Base-by-base conservation (phyloP, 1,140 invertebrate genomes). In the Linepithema humile region DNA sequence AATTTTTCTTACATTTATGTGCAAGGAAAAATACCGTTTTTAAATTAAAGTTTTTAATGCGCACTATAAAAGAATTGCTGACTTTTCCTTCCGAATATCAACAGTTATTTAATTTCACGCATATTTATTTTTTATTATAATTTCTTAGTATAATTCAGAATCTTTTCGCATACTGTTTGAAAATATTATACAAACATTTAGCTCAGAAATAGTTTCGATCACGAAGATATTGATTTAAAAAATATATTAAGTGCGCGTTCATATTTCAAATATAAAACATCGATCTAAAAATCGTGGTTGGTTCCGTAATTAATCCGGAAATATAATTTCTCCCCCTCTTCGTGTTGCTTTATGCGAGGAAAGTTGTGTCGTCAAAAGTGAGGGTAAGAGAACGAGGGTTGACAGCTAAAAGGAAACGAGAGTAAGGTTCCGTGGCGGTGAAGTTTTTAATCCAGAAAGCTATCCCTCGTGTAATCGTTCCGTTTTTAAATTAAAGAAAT, bases 401-500 rank as follows among this genome's bases (percentile, higher is more conserved):
- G 82, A 29, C 17, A 82, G 72, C 70, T 86, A 82, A 84, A 86
- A 78, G 50, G 64, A 75, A 82, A 15, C 55, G n/a, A 29, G 29
- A 59, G 17, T 85, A 69, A 43, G 74, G 69, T 65, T 82, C 50
- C 65, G 48, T 23, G 67, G 82, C 26, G 35, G 64, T 57, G 50
- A 89, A 90, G 85, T 92, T 93, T 92, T 92, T 92, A 92, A 91
- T 92, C 90, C 90, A 84, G 88, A 86, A 88, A 88, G 88, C 88
- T 88, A 88, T 84, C 91, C 88, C 88, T 83, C 86, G 83, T 90
- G 89, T 91, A 92, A 91, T 92, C 90, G 90, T 87, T 89, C 90
- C 89, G 88, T 91, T 92, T 92, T 92, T 92, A 92, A 92, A 92
- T 92, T 92, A 92, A 92, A 92, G 91, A 92, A 92, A 92, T 92